Base-by-base conservation (phyloP, 2,888 invertebrate genomes). In the Lysandra bellargus region DNA sequence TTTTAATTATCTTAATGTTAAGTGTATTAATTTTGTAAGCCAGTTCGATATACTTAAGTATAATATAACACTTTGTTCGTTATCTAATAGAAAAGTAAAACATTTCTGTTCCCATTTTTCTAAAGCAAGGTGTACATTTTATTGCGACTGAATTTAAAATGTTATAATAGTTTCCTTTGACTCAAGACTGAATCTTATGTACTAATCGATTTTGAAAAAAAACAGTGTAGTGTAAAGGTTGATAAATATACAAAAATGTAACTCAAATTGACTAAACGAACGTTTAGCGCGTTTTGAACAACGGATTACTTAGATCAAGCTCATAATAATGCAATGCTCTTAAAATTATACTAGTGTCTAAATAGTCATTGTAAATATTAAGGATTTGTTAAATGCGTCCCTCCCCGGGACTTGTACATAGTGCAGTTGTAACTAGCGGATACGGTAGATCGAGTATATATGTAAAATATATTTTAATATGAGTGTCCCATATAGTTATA, bases 301-400 rank as follows among this genome's bases (percentile, higher is more conserved):
- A 92, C 89, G 89, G 88, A 89, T 90, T 90, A 64, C 88, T 90
- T 91, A 91, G 92, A 92, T 92, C 90, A 92, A 92, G 92, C 91
- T 93, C 91, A 93, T 88, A 86, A 86, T 86, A 90, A 90, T 90
- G 90, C 92, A 93, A 94, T 93, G 93, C 93, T 94, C 93, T 90
- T 84, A 83, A 84, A 83, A 82, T 83, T 84, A 86, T 87, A 89
- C 89, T 89, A 91, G 89, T 91, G 88, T 92, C 89, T 88, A 80
- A 81, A 89, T 93, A 94, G 94, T 94, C 91, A 93, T 89, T 95
- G 94, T 95, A 95, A 90, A 95, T 95, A 95, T 88, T 87, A 91
- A 91, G 89, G 90, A 89, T 88, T 90, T 87, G 89, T 88, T 92
- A 90, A 90, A 87, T 87, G 88, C 87, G 87, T 87, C 87, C 86